These are phyloP conservation scores for Notolabrus celidotus DNA, from an alignment of 2,797 vertebrate species.

Conservation along the genomic window DNA sequence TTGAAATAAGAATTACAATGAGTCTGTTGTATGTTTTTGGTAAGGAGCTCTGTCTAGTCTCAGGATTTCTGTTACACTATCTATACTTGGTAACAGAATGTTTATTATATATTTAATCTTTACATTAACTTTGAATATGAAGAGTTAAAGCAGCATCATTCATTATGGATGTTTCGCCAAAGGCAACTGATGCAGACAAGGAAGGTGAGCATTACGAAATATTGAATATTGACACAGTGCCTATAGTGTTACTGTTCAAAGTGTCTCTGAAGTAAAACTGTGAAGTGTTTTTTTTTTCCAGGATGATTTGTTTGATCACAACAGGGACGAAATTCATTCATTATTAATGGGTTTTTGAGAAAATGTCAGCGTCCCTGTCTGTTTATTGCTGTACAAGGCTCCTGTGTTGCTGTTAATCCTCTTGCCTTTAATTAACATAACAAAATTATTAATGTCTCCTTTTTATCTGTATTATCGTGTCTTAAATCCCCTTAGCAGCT, in stretches of 20 bases:
- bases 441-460: slow-evolving; percentile 84
- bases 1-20: no score
- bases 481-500: slow-evolving; percentile 83
- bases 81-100: background rate
- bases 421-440: slow-evolving; percentile 87
- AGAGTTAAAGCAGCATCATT: background rate
- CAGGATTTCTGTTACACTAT: background rate
- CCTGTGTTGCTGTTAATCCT: slow-evolving; percentile 81
- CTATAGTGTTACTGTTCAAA: background rate
- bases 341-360: slow-evolving; percentile 75
- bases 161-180: background rate
- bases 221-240: background rate
- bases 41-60: no score
- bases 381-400: slow-evolving; percentile 75
- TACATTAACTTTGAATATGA: background rate
- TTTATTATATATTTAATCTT: background rate
- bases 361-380: slow-evolving; percentile 67
- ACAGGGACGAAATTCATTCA: slow-evolving; percentile 62
- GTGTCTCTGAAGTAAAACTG: slow-evolving; percentile 37
- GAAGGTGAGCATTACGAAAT: background rate
- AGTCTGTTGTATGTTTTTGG: no score
- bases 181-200: background rate
- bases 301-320: slow-evolving; percentile 72
- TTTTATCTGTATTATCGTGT: slow-evolving; percentile 84
- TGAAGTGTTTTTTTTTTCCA: slow-evolving; percentile 22